Evolutionary conservation across 2,113 vertebrate species (phyloP).

Genomic region (Nothobranchius kuhntae): DNA sequence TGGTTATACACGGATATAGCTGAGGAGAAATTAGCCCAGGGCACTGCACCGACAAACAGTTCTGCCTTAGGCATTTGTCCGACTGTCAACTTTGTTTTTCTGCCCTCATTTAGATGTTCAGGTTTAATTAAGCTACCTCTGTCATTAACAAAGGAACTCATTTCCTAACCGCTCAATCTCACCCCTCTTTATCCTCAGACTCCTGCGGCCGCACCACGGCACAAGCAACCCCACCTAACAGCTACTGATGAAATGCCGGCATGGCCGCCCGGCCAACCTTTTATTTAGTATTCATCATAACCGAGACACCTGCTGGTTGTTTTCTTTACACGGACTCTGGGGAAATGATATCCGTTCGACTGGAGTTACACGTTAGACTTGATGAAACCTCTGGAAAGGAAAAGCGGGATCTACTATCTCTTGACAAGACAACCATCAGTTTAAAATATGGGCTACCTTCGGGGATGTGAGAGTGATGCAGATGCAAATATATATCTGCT

Average conservation of each 20-base stretch:
- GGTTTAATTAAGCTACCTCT: slow-evolving; percentile 71
- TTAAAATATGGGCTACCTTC: slow-evolving; percentile 48
- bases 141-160: slow-evolving; percentile 64
- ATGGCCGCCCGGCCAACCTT: slow-evolving; percentile 54
- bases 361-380: slow-evolving; percentile 46
- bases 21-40: slow-evolving; percentile 33
- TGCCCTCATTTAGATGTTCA: slow-evolving; percentile 60
- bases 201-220: slow-evolving; percentile 18
- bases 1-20: slow-evolving; percentile 22
- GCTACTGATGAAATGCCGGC: slow-evolving; percentile 25
- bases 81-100: slow-evolving; percentile 63
- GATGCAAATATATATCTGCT: slow-evolving; percentile 54
- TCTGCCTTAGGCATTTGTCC: slow-evolving; percentile 63
- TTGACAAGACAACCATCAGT: slow-evolving; percentile 57
- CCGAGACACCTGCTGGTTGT: slow-evolving; percentile 58
- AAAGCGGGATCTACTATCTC: slow-evolving; percentile 53
- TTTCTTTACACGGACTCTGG: slow-evolving; percentile 49
- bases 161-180: slow-evolving; percentile 63
- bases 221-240: slow-evolving; percentile 34
- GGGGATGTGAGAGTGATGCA: slow-evolving; percentile 33
- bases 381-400: slow-evolving; percentile 58
- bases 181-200: slow-evolving; percentile 14
- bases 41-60: slow-evolving; percentile 34
- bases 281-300: slow-evolving; percentile 69
- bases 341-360: slow-evolving; percentile 63